A percentile compares a stretch with the other conserved stretches of the same genome.
Evolutionary conservation across 64 coral and sea anemone genomes (phyloP).

Genomic region (Porites australiensis): DNA sequence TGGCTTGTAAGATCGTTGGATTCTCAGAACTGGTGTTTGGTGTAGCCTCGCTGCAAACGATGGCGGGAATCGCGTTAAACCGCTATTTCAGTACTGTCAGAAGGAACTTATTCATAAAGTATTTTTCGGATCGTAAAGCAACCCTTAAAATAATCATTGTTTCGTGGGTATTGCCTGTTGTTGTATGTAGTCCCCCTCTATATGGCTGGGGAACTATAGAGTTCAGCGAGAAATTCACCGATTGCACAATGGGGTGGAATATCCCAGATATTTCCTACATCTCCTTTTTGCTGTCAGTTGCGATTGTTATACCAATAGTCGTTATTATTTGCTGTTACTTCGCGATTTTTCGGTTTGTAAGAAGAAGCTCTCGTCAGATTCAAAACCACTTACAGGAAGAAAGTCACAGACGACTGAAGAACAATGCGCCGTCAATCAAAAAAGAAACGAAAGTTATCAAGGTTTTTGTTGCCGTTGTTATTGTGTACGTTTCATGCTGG

Average conservation of each 20-base stretch:
- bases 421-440: neutral
- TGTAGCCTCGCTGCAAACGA: slow-evolving; percentile 50
- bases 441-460: slow-evolving; percentile 57
- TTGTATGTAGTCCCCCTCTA: slow-evolving; percentile 48
- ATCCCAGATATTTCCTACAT: slow-evolving; percentile 28
- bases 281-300: slow-evolving; percentile 18
- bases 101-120: slow-evolving; percentile 47
- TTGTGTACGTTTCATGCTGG: slow-evolving; percentile 63
- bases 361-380: slow-evolving; percentile 5
- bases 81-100: slow-evolving; percentile 65
- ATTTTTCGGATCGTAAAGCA: slow-evolving; percentile 61
- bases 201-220: slow-evolving; percentile 75
- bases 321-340: slow-evolving; percentile 69
- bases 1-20: slow-evolving; percentile 23
- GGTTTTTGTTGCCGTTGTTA: slow-evolving; percentile 62
- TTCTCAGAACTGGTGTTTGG: slow-evolving; percentile 62
- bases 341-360: slow-evolving; percentile 64
- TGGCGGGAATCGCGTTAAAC: slow-evolving; percentile 58
- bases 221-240: slow-evolving; percentile 61
- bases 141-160: neutral
- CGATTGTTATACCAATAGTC: slow-evolving; percentile 36
- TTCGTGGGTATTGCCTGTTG: slow-evolving; percentile 40
- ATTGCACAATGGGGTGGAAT: slow-evolving; percentile 60
- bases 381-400: slow-evolving; percentile 5
- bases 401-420: neutral